A percentile compares a stretch with the other conserved stretches of the same genome.
Conservation (phyloP, 2,888 invertebrate species). For the Malachius bipustulatus region DNA sequence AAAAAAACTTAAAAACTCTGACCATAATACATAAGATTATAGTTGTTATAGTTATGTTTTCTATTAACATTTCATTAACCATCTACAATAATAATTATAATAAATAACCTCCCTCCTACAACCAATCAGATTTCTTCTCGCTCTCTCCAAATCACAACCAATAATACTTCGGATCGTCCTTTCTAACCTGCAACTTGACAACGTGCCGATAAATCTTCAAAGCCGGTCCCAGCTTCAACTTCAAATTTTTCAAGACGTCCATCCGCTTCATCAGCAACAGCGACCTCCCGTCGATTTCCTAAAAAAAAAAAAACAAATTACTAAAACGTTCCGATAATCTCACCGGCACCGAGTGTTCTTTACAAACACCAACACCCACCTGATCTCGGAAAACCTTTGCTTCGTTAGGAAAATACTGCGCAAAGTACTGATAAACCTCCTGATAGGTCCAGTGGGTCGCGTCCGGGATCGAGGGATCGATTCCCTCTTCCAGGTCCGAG, state of each 20-base stretch:
- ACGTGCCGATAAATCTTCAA: slow-evolving; percentile 45
- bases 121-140: too few species aligned
- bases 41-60: too few species aligned
- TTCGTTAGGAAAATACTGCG: slow-evolving; percentile 64
- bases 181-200: slow-evolving; percentile 66
- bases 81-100: too few species aligned
- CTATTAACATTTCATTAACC: too few species aligned
- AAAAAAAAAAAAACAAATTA: slow-evolving; percentile 25
- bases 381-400: slow-evolving; percentile 73
- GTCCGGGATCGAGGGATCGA: slow-evolving; percentile 63
- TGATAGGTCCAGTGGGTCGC: slow-evolving; percentile 71
- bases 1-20: too few species aligned
- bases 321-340: too few species aligned
- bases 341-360: neutral
- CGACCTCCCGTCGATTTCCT: slow-evolving; percentile 89
- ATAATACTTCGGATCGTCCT: slow-evolving; percentile 59
- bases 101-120: too few species aligned
- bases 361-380: slow-evolving; percentile 38
- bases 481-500: slow-evolving; percentile 34
- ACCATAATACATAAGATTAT: too few species aligned
- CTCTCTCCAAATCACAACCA: too few species aligned
- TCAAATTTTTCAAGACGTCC: slow-evolving; percentile 72
- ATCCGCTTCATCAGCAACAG: slow-evolving; percentile 70
- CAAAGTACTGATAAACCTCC: slow-evolving; percentile 72
- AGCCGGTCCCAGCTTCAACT: slow-evolving; percentile 77